Conservation (phyloP, 2,888 invertebrate species). For the Tenthredo livida region DNA sequence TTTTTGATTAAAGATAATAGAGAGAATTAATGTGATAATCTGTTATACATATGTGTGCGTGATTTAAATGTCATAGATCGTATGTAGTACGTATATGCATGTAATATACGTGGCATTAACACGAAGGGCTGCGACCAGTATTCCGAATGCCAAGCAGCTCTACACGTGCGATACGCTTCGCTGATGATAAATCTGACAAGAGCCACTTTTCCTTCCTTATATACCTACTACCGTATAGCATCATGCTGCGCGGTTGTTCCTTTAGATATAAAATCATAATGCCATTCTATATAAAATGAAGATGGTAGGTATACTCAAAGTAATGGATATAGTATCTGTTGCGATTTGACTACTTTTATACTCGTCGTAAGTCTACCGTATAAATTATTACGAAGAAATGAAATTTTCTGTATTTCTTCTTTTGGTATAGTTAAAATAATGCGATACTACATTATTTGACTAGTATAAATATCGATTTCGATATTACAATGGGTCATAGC, state of each 20-base stretch:
- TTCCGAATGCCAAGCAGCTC: conserved; percentile 13
- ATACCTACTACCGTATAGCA: background rate
- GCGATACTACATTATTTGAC: background rate
- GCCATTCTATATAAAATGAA: background rate
- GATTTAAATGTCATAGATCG: background rate
- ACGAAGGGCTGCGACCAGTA: background rate
- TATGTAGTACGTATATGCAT: background rate
- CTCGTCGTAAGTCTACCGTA: conserved; percentile 3
- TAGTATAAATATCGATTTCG: background rate
- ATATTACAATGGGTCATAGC: background rate
- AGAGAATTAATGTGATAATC: background rate
- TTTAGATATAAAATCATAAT: background rate
- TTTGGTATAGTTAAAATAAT: background rate
- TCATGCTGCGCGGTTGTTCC: background rate
- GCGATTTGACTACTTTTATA: conserved; percentile 29
- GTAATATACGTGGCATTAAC: background rate
- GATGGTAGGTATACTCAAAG: background rate
- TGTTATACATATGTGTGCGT: background rate
- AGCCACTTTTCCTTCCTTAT: conserved; percentile 48
- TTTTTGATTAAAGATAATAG: background rate
- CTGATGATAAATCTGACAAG: conserved; percentile 8
- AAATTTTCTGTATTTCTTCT: background rate
- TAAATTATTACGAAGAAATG: background rate
- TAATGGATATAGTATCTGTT: background rate
- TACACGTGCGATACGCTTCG: conserved; percentile 36